Evolutionary conservation across 2,797 vertebrate genomes (phyloP).

Genomic region (Peromyscus nudipes): DNA sequence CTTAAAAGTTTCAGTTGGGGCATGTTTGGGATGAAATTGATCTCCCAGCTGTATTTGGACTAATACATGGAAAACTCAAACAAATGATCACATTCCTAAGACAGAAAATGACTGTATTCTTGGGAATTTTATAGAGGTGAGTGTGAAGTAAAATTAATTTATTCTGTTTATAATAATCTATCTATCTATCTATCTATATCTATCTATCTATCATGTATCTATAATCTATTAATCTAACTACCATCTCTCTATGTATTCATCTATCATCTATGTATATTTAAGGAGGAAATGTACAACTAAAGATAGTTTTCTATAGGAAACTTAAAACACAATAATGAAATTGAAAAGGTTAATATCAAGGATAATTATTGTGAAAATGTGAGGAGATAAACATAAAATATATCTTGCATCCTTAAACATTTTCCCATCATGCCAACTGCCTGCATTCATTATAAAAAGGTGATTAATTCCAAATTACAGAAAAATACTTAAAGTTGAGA

Average conservation of each 20-base stretch:
- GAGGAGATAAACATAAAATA: not conserved
- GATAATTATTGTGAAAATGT: not conserved
- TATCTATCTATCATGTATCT: not conserved
- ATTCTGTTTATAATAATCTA: not conserved
- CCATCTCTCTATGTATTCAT: not conserved
- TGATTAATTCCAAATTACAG: not conserved
- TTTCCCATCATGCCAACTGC: not conserved
- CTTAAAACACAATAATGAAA: not conserved
- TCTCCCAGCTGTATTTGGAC: not conserved
- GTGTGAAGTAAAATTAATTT: not conserved
- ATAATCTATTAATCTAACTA: not conserved
- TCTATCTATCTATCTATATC: not conserved
- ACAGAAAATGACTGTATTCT: not conserved
- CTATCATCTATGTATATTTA: not conserved
- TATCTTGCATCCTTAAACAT: not conserved
- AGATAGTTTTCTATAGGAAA: not conserved
- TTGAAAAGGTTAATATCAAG: not conserved
- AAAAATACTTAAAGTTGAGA: not conserved
- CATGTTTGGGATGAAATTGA: not conserved
- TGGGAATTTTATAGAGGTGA: not conserved
- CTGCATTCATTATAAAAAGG: not conserved
- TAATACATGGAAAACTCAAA: not conserved
- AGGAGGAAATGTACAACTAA: not conserved
- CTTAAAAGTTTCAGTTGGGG: not conserved
- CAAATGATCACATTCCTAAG: not conserved